A percentile compares a stretch with the other conserved stretches of the same genome.
Conservation (phyloP, 2,113 vertebrate species). For the Hyaena hyaena region DNA sequence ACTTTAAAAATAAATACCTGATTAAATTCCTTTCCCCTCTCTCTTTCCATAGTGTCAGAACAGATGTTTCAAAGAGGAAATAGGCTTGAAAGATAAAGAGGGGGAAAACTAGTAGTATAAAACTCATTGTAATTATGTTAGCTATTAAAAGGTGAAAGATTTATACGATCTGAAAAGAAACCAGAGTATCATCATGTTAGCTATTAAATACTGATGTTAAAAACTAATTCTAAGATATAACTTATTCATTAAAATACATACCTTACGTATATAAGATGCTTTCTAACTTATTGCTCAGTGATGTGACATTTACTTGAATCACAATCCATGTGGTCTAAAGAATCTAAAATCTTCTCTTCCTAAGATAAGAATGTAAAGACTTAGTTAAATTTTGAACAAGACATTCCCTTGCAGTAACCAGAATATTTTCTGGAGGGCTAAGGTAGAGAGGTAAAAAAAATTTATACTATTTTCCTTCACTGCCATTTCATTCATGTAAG, state of each 20-base stretch:
- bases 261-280: not conserved
- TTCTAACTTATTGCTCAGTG: not conserved
- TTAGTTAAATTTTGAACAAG: not conserved
- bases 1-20: conserved; percentile 36
- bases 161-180: too few relatives aligned
- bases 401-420: not conserved
- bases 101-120: not conserved
- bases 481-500: not conserved
- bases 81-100: conserved; percentile 29
- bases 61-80: conserved; percentile 17
- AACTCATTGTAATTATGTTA: not conserved
- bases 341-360: conserved; percentile 38
- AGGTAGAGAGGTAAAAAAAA: not conserved
- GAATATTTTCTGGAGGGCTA: not conserved
- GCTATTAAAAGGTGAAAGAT: not conserved
- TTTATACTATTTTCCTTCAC: not conserved
- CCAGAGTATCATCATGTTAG: not conserved
- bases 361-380: conserved; percentile 41
- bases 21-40: not conserved
- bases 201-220: conserved; percentile 25
- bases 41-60: not conserved
- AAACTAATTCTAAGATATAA: not conserved
- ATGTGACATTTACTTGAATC: conserved; percentile 28
- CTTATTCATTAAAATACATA: conserved; percentile 32
- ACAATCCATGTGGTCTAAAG: not conserved